Evolutionary conservation across 2,888 invertebrate species (phyloP).

Genomic region (Acronicta psi): DNA sequence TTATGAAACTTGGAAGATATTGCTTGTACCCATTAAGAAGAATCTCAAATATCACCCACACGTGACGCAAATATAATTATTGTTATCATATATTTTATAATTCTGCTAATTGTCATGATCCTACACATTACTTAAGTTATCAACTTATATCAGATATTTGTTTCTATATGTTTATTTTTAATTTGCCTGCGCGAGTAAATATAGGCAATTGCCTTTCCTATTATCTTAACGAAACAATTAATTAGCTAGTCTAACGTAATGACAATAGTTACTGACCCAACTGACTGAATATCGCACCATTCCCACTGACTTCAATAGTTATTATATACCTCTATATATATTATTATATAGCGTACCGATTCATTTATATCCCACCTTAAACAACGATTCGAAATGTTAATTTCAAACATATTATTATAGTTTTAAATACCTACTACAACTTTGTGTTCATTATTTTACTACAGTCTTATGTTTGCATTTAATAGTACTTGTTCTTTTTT

Average conservation of each 20-base stretch:
- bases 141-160: slow-evolving; percentile 6
- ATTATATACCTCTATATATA: no score
- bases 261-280: slow-evolving; percentile 63
- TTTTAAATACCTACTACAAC: slow-evolving; percentile 62
- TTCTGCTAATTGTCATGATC: slow-evolving; percentile 29
- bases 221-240: slow-evolving; percentile 46
- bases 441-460: slow-evolving; percentile 72
- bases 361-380: slow-evolving; percentile 79
- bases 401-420: slow-evolving; percentile 63
- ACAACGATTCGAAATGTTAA: slow-evolving; percentile 66
- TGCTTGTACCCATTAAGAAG: no score
- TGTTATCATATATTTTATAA: no score
- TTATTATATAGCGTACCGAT: slow-evolving; percentile 67
- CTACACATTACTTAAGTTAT: slow-evolving; percentile 14
- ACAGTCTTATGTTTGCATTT: slow-evolving; percentile 71
- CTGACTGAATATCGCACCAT: slow-evolving; percentile 72
- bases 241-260: slow-evolving; percentile 54
- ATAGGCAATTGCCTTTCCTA: slow-evolving; percentile 51
- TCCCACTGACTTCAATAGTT: slow-evolving; percentile 70
- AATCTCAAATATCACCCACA: not conserved
- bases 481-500: slow-evolving; percentile 63
- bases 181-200: slow-evolving; percentile 32
- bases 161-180: slow-evolving; percentile 16
- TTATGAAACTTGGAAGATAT: no score
- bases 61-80: slow-evolving; percentile 19